Percentiles rank a stretch among this genome's conserved stretches.
Conservation (phyloP, 2,888 invertebrate species). For the Caenorhabditis imperialis region DNA sequence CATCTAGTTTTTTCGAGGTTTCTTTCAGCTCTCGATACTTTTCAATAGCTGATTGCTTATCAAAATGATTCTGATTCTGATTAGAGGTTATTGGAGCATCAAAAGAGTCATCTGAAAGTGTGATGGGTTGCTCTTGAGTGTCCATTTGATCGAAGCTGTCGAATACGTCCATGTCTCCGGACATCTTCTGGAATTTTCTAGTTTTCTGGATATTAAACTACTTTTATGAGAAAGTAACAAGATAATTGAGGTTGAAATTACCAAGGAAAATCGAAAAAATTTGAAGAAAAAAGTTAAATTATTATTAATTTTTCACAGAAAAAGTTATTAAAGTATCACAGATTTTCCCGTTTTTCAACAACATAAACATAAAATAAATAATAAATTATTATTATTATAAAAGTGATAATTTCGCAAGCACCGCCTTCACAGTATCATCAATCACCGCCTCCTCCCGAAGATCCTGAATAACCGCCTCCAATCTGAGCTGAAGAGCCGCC, state of each 20-base stretch:
- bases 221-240: no score
- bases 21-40: constrained; percentile 40
- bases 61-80: no score
- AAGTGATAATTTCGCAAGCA: constrained; percentile 37
- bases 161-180: neutral
- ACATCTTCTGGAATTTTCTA: neutral
- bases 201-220: neutral
- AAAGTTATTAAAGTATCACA: no score
- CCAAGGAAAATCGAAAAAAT: no score
- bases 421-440: constrained; percentile 32
- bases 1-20: constrained; percentile 33
- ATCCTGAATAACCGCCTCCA: constrained; percentile 33
- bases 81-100: no score
- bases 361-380: neutral
- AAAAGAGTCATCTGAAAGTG: constrained; percentile 32
- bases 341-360: no score
- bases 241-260: no score
- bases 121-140: neutral
- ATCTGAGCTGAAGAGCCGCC: constrained; percentile 13
- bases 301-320: no score
- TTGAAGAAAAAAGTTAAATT: no score
- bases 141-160: neutral
- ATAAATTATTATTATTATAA: neutral
- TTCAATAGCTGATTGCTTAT: constrained; percentile 9
- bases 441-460: constrained; percentile 19